phyloP scores from a whole-genome alignment of 2,888 invertebrate genomes.

The Meteorus cinctellus region DNA sequence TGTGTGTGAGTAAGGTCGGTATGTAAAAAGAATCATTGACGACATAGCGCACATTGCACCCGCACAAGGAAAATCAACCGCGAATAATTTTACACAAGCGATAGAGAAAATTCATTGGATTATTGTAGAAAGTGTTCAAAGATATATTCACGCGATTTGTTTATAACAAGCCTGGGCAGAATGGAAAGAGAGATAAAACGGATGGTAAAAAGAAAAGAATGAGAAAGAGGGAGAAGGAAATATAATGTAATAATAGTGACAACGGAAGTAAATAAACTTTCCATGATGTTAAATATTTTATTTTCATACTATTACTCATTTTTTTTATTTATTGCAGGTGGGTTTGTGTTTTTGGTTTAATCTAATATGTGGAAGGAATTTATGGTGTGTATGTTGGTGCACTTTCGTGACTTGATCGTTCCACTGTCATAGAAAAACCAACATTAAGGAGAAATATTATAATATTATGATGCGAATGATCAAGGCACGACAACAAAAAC shows the following conservation, averaged over 20 bases:
- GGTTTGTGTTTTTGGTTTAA: neutral
- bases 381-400: neutral
- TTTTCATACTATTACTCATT: neutral
- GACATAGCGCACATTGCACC: conserved; percentile 34
- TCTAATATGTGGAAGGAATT: neutral
- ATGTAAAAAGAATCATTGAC: conserved; percentile 30
- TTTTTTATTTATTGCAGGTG: neutral
- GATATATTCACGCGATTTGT: conserved; percentile 31
- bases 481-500: conserved; percentile 1
- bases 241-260: conserved; percentile 23
- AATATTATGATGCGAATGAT: conserved; percentile 6
- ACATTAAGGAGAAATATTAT: conserved; percentile 2
- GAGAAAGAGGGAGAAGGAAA: neutral
- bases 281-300: conserved; percentile 15
- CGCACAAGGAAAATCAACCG: conserved; percentile 41
- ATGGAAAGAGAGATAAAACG: neutral
- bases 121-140: conserved; percentile 38
- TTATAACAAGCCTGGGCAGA: conserved; percentile 9
- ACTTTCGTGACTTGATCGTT: conserved; percentile 17
- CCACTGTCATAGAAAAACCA: neutral
- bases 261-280: conserved; percentile 18
- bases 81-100: conserved; percentile 9
- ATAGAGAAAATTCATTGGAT: conserved; percentile 26
- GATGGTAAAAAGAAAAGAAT: neutral
- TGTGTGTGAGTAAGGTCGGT: neutral